Conservation (phyloP, 37 sponge, comb jelly and placozoan species). For the Axinella damicornis region DNA sequence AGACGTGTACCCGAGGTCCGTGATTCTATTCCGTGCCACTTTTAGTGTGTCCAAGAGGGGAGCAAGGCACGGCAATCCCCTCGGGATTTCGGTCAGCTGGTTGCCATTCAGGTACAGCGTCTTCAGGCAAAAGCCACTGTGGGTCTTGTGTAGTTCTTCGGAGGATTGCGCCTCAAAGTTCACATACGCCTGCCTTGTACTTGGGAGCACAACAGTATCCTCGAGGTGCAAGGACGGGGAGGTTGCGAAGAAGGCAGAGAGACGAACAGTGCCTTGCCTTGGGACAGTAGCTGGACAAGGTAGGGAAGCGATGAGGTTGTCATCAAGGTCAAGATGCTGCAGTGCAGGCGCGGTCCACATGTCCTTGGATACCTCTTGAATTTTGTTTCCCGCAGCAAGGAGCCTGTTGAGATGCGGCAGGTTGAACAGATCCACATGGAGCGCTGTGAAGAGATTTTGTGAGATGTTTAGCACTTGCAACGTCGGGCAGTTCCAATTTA, state of each 20-base stretch:
- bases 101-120: constrained; percentile 62
- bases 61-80: constrained; percentile 67
- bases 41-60: constrained; percentile 59
- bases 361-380: constrained; percentile 34
- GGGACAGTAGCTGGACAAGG: constrained; percentile 36
- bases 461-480: constrained; percentile 44
- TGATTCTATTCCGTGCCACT: constrained; percentile 43
- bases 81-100: constrained; percentile 41
- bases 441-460: constrained; percentile 33
- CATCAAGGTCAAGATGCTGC: constrained; percentile 25
- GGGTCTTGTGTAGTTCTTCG: background rate
- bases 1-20: constrained; percentile 18
- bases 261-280: background rate
- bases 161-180: background rate
- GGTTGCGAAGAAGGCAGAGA: background rate
- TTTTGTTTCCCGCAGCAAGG: constrained; percentile 37
- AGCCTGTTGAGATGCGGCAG: constrained; percentile 41
- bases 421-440: constrained; percentile 54
- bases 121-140: constrained; percentile 22
- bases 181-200: constrained; percentile 20
- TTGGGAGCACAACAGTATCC: background rate
- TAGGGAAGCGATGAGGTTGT: constrained; percentile 41
- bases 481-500: constrained; percentile 14
- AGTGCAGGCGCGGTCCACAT: constrained; percentile 67
- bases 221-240: background rate